Base-by-base conservation (phyloP, 2,113 vertebrate species). In the Edolisoma coerulescens region DNA sequence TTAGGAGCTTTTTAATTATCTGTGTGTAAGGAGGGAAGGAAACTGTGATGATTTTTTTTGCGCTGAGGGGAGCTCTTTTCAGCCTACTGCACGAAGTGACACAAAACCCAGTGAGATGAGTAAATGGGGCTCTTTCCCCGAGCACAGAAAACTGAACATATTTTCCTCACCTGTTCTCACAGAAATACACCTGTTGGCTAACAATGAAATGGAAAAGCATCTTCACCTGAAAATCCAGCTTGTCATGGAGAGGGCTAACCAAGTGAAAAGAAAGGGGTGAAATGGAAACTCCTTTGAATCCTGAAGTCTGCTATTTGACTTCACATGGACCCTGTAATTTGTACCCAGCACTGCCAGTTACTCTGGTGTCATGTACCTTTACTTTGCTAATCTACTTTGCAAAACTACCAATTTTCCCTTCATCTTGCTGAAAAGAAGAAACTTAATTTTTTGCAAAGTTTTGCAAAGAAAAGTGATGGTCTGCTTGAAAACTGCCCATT, bases 1-100 rank as follows among this genome's bases (percentile, higher is more conserved):
- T 82, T 87, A 82, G 90, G 70, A 82, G 45, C 27, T 93, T 96
- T 93, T 89, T 86, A 89, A 89, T 96, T 96, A 89, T 87, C 73
- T 28, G 6, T 50, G 26, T 45, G 60, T 56, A 71, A 60, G 64
- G 64, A 79, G 35, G 75, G 50, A 52, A 92, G 84, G 65, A 84
- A 90, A 49, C 33, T 19, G 21, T 28, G 53, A 44, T 37, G 30
- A 53, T 87, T 93, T 94, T 64, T 61, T 37, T 86, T 1, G 0
- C 32, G 19, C 22, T 27, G 20, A 73, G 14, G 47, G 7, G 35
- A 60, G 47, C 14, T 93, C 60, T 95, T 94, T 90, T 84, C 92
- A 90, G 49, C 12, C 49, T 65, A 20, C 61, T 68, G n/a, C 68
- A 83, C 60, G 68, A 86, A 74, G n/a, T 26, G 60, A 67, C 80